These are phyloP conservation scores for Parnassius orleans DNA, from an alignment of 2,888 invertebrate genomes.

Conservation along the genomic window DNA sequence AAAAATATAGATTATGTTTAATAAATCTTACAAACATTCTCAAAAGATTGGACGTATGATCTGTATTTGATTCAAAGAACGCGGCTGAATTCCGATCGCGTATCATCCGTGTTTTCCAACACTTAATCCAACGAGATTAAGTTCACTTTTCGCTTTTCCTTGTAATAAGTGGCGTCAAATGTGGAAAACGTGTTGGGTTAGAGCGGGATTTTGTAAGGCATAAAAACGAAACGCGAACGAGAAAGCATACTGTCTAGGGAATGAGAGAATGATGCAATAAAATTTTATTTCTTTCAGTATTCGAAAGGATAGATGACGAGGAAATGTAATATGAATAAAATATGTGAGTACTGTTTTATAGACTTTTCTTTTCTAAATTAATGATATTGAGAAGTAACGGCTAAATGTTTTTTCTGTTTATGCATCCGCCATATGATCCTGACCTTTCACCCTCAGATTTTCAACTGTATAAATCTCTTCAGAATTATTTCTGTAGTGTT, in stretches of 20 bases:
- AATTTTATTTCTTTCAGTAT: constrained; percentile 40
- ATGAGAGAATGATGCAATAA: constrained; percentile 40
- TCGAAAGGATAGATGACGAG: constrained; percentile 27
- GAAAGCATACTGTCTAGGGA: constrained; percentile 37
- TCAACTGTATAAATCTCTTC: too few species aligned
- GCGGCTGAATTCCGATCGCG: constrained; percentile 23
- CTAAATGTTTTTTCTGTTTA: too few species aligned
- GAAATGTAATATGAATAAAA: neutral
- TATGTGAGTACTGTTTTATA: too few species aligned
- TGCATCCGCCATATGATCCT: too few species aligned
- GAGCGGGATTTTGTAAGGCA: constrained; percentile 20
- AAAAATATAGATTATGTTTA: too few species aligned
- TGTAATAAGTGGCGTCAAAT: constrained; percentile 24
- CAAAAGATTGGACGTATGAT: neutral
- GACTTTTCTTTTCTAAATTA: too few species aligned
- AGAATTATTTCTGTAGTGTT: too few species aligned
- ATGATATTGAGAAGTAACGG: too few species aligned
- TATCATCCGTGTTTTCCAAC: constrained; percentile 27
- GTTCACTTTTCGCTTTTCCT: constrained; percentile 27
- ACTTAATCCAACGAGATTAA: constrained; percentile 25
- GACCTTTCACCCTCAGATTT: too few species aligned
- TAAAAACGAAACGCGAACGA: constrained; percentile 24
- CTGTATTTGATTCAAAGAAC: constrained; percentile 2
- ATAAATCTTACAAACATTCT: too few species aligned
- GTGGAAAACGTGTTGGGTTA: constrained; percentile 24